phyloP scores from a whole-genome alignment of 2,797 vertebrate genomes.

The Serranus cabrilla region DNA sequence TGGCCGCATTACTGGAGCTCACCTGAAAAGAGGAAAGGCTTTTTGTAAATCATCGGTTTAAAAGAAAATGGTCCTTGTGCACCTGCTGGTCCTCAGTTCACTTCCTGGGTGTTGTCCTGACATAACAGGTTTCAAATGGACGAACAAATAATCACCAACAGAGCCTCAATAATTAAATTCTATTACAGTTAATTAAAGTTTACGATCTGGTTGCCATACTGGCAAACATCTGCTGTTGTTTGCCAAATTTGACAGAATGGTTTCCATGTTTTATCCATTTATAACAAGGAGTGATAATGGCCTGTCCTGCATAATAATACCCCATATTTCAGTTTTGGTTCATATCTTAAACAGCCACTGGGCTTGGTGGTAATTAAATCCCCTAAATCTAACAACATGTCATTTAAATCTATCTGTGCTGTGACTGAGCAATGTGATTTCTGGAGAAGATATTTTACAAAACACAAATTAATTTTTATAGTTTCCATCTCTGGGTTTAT shows the following conservation, averaged over 20 bases:
- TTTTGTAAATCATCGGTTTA: too few relatives aligned
- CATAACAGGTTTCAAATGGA: not conserved
- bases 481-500: not conserved
- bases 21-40: constrained; percentile 79
- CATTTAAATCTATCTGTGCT: not conserved
- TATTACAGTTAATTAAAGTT: not conserved
- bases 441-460: not conserved
- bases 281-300: not conserved
- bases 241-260: constrained; percentile 11
- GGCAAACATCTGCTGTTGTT: not conserved
- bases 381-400: not conserved
- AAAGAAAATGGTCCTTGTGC: not conserved
- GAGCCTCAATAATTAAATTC: not conserved
- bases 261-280: not conserved
- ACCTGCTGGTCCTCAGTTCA: not conserved
- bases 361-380: not conserved
- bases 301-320: not conserved
- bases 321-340: not conserved
- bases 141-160: not conserved
- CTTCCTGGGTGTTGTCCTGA: not conserved
- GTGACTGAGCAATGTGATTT: not conserved
- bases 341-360: not conserved
- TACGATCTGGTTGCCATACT: not conserved
- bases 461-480: too few relatives aligned
- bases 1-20: constrained; percentile 84